Conservation (phyloP, 1,140 invertebrate genomes). For the Platyura marginata region DNA sequence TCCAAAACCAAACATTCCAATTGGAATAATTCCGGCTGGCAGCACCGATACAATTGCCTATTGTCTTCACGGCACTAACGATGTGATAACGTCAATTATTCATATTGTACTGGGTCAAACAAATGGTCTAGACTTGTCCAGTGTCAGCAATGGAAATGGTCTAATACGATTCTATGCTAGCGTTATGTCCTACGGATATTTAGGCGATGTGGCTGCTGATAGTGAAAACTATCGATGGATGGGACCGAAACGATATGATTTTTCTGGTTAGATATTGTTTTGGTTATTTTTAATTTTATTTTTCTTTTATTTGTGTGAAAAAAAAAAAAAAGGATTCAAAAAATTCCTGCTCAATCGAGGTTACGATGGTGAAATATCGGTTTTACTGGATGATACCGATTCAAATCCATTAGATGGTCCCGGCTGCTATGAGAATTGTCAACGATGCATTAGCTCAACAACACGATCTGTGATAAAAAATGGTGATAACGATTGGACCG, state of each 20-base stretch:
- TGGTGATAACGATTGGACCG: not conserved
- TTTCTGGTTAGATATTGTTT: conserved; percentile 39
- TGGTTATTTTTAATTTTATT: conserved; percentile 6
- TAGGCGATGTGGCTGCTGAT: conserved; percentile 67
- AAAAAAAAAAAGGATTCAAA: conserved; percentile 42
- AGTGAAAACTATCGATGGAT: conserved; percentile 76
- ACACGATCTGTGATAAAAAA: not conserved
- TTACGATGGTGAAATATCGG: conserved; percentile 49
- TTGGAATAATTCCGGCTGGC: conserved; percentile 55
- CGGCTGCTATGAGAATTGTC: conserved; percentile 1
- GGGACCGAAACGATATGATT: conserved; percentile 75
- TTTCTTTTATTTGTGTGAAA: no score
- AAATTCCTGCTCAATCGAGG: conserved; percentile 48
- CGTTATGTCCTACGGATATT: conserved; percentile 71
- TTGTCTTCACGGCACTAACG: conserved; percentile 65
- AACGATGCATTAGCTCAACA: not conserved
- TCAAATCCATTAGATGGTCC: not conserved
- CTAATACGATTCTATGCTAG: conserved; percentile 58
- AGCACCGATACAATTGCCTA: conserved; percentile 72
- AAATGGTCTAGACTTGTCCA: conserved; percentile 57
- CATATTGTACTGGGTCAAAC: conserved; percentile 64
- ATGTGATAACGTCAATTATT: conserved; percentile 60
- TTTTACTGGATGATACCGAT: not conserved
- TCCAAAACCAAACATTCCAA: conserved; percentile 36
- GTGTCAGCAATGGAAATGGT: conserved; percentile 44